Evolutionary conservation across 2,113 vertebrate genomes (phyloP).

Genomic region (Sitta europaea): DNA sequence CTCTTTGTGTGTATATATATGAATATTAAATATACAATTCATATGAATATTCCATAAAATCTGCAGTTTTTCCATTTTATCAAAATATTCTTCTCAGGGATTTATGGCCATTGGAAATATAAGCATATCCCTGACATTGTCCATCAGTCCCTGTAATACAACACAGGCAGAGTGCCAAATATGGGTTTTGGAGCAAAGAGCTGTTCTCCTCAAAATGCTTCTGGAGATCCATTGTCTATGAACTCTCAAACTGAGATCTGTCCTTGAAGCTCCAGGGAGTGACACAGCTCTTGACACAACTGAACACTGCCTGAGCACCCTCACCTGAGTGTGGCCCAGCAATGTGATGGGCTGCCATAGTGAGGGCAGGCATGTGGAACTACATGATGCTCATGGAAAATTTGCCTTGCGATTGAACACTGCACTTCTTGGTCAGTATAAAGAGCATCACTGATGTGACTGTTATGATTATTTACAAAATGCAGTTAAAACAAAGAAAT

Average conservation of each 20-base stretch:
- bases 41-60: background rate
- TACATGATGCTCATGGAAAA: background rate
- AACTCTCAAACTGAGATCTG: background rate
- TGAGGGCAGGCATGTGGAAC: background rate
- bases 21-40: background rate
- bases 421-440: background rate
- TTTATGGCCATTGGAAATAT: constrained; percentile 7
- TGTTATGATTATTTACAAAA: constrained; percentile 21
- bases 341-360: background rate
- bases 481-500: constrained; percentile 52
- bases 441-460: constrained; percentile 1
- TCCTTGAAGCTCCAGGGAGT: background rate
- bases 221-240: background rate
- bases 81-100: constrained; percentile 8
- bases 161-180: background rate
- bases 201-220: background rate
- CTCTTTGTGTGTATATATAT: background rate
- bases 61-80: constrained; percentile 7
- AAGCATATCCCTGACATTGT: constrained; percentile 7
- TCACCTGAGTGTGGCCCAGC: background rate
- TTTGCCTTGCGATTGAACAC: background rate
- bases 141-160: constrained; percentile 25
- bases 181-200: background rate
- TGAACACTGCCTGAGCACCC: background rate
- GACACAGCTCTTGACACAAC: background rate